Base-by-base conservation (phyloP, 2,113 vertebrate genomes). In the Saccopteryx bilineata region DNA sequence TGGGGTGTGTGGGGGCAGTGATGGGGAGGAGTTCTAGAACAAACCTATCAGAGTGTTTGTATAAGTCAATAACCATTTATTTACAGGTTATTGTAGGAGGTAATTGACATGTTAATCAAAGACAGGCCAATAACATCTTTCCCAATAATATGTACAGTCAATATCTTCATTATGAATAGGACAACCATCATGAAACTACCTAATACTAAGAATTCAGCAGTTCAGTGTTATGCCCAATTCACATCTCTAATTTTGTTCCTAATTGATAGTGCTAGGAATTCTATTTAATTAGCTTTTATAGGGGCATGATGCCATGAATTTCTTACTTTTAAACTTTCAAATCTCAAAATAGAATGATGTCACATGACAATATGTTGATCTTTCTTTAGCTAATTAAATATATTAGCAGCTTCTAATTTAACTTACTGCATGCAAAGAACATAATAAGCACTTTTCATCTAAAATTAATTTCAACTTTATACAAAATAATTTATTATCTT, bases 21-120 rank as follows among this genome's bases (percentile, higher is more conserved):
- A 39, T 17, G 5, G 18, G 52, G 60, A 7, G 5, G 5, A 33
- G 52, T 23, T 33, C 17, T 26, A 23, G 7, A 46, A 24, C 60
- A 13, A 90, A 61, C 9, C 1, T 9, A 0, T 0, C 75, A 19
- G 23, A 5, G 0, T 1, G 0, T 14, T 24, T 0, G 19, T 50
- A 8, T 14, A 11, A 54, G 74, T 39, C 54, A 94, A 88, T 63
- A 14, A 1, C 48, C 63, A 13, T 92, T 96, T 87, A 0, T 52
- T 52, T 3, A 39, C 3, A 0, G 17, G 28, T 5, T 1, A 69
- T n/a, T 90, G 63, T 81, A 28, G 58, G 76, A 81, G 1, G 14
- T 80, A 5, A 33, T 10, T 50, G 82, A 92, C 31, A 10, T 1
- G 60, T 66, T 94, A 7, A 31, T 79, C n/a, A 19, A 1, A n/a